phyloP scores from a whole-genome alignment of 2,888 invertebrate genomes.

The Beris chalybata region DNA sequence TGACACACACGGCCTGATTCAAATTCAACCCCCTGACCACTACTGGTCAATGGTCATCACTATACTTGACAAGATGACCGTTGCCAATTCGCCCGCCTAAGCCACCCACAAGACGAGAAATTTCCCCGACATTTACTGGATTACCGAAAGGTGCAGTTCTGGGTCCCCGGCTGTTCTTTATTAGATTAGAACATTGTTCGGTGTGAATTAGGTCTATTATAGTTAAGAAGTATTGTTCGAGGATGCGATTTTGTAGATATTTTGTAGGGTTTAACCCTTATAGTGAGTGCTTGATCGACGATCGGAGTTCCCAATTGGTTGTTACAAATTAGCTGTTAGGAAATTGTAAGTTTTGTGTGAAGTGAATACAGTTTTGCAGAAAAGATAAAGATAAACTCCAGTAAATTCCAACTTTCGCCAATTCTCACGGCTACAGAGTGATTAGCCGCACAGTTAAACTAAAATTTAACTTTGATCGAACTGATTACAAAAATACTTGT shows the following conservation, averaged over 20 bases:
- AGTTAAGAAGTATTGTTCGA: conserved; percentile 5
- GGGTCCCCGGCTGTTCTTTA: conserved; percentile 7
- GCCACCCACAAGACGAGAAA: conserved; percentile 13
- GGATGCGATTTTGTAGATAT: background rate
- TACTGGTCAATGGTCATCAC: background rate
- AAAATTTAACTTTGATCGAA: no score
- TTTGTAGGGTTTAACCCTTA: no score
- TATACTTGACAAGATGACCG: background rate
- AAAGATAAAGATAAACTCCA: no score
- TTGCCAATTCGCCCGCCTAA: conserved; percentile 9
- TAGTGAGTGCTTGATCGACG: no score
- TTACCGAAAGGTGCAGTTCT: conserved; percentile 4
- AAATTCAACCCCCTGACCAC: conserved; percentile 2
- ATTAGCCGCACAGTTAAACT: no score
- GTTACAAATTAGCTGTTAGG: no score
- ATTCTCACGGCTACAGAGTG: no score
- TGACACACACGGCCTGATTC: conserved; percentile 7
- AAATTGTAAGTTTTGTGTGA: no score
- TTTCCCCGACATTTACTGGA: conserved; percentile 4
- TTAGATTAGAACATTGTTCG: conserved; percentile 18
- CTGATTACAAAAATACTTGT: no score
- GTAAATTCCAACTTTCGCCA: no score
- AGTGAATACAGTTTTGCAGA: no score
- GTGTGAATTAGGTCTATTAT: conserved; percentile 10
- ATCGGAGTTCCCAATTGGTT: no score